phyloP scores from a whole-genome alignment of 2,113 vertebrate genomes.

The Dromiciops gliroides region DNA sequence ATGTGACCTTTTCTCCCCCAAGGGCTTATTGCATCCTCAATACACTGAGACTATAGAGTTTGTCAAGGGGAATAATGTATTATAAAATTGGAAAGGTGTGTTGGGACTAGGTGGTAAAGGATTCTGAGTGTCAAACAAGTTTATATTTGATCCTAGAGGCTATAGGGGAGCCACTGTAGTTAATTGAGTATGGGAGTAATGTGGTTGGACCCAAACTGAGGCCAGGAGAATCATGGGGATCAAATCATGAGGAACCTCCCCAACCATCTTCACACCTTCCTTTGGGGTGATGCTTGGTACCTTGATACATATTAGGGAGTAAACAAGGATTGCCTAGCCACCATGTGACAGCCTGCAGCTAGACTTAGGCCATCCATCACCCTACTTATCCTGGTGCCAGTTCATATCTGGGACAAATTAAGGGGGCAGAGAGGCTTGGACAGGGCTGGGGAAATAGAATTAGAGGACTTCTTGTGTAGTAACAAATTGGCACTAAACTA shows the following conservation, averaged over 20 bases:
- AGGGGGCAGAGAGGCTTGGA: neutral
- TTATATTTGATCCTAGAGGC: neutral
- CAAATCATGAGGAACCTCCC: neutral
- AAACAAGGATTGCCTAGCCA: neutral
- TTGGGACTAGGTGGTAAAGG: neutral
- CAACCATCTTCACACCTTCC: neutral
- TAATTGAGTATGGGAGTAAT: neutral
- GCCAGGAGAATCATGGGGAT: neutral
- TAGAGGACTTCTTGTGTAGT: neutral
- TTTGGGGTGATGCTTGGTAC: neutral
- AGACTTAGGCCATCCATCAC: neutral
- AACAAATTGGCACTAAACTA: neutral
- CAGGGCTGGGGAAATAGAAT: neutral
- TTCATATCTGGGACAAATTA: neutral
- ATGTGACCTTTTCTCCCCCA: neutral
- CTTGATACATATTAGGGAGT: neutral
- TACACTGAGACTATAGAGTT: neutral
- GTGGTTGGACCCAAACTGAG: neutral
- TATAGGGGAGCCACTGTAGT: neutral
- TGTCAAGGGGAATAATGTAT: neutral
- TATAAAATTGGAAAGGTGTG: neutral
- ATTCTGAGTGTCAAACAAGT: neutral
- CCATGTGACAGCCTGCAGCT: neutral
- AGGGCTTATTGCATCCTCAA: neutral
- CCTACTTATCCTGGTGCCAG: neutral